Percentiles rank a stretch among this genome's conserved stretches.
These are phyloP conservation scores for Hystrix cristata DNA, from an alignment of 2,113 vertebrate species.

Conservation along the genomic window DNA sequence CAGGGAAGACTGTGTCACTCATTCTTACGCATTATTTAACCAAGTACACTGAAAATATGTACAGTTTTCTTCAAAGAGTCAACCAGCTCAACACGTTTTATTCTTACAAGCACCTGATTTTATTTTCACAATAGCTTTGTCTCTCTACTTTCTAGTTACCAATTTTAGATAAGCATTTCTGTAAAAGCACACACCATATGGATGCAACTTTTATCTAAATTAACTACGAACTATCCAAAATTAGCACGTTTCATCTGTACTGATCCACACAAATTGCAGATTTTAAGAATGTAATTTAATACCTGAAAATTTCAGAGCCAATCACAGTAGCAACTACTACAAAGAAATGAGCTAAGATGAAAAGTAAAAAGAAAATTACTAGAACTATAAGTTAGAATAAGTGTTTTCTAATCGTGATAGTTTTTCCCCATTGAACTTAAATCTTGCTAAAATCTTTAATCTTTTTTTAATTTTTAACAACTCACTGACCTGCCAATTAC, in stretches of 20 bases:
- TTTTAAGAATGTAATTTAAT: neutral
- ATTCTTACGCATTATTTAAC: neutral
- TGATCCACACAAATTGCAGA: neutral
- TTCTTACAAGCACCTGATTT: neutral
- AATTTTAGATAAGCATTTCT: neutral
- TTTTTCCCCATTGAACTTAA: neutral
- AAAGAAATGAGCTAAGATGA: constrained; percentile 37
- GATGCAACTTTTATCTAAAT: neutral
- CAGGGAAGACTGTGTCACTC: neutral
- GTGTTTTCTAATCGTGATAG: neutral
- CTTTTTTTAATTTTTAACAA: neutral
- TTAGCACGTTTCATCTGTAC: neutral
- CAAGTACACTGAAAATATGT: neutral
- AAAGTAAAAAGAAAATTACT: constrained; percentile 5
- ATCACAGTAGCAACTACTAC: neutral
- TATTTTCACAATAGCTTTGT: neutral
- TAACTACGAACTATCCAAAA: neutral
- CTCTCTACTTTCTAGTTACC: neutral
- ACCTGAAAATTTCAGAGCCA: constrained; percentile 9
- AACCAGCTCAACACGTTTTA: neutral
- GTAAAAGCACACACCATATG: neutral
- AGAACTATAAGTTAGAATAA: constrained; percentile 10
- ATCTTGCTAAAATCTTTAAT: constrained; percentile 23
- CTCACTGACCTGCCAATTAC: neutral
- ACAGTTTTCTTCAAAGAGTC: constrained; percentile 4